These are phyloP conservation scores for Pseudocheirus occidentalis DNA, from an alignment of 2,797 vertebrate genomes.

Conservation along the genomic window DNA sequence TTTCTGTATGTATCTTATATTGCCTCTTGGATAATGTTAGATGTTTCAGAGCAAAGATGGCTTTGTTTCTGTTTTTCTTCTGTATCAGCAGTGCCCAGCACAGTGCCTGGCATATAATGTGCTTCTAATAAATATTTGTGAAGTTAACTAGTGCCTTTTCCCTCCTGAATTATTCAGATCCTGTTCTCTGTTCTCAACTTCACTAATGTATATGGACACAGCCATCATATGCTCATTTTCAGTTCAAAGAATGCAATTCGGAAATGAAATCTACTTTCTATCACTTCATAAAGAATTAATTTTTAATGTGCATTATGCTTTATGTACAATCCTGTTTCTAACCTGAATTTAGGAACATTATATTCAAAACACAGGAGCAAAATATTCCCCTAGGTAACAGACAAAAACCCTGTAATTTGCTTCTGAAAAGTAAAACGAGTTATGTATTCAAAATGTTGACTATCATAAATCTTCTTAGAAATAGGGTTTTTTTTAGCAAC, in stretches of 20 bases:
- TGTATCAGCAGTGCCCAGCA: neutral
- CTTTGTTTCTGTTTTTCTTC: neutral
- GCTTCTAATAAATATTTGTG: neutral
- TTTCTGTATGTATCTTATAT: neutral
- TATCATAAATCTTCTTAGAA: constrained; percentile 25
- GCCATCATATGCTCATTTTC: constrained; percentile 47
- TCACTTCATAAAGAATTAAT: constrained; percentile 49
- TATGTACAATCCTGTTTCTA: constrained; percentile 23
- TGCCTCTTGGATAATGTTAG: neutral
- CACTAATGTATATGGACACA: neutral
- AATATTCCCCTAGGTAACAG: constrained; percentile 47
- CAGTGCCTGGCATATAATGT: neutral
- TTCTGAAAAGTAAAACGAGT: constrained; percentile 57
- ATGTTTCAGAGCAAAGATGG: neutral
- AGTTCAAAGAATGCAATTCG: constrained; percentile 40
- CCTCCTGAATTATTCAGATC: neutral
- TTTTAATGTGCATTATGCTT: constrained; percentile 60
- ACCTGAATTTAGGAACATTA: constrained; percentile 48
- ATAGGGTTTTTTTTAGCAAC: constrained; percentile 55
- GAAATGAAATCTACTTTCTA: constrained; percentile 48
- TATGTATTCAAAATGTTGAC: constrained; percentile 56
- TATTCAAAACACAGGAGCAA: constrained; percentile 36
- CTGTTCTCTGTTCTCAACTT: constrained; percentile 34
- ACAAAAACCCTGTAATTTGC: constrained; percentile 38
- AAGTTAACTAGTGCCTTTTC: neutral